These are phyloP conservation scores for Phyllotis vaccarum DNA, from an alignment of 2,797 vertebrate species.

Conservation along the genomic window DNA sequence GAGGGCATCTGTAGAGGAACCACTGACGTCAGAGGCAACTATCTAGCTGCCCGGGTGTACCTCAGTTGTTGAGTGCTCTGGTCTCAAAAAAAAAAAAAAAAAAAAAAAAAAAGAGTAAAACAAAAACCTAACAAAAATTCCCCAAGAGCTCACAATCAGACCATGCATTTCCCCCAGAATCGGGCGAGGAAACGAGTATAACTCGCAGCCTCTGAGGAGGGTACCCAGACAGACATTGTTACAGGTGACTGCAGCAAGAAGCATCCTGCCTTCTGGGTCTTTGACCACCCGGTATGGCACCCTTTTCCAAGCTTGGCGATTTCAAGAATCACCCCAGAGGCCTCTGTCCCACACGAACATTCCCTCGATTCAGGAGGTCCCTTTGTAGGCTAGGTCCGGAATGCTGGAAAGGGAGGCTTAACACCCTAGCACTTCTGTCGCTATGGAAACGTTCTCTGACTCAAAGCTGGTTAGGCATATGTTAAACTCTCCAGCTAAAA, in stretches of 20 bases:
- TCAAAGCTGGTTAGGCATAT: neutral
- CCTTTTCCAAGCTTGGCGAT: neutral
- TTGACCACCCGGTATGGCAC: neutral
- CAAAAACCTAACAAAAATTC: neutral
- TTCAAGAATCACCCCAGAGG: neutral
- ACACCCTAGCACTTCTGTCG: too few relatives aligned
- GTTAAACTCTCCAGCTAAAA: neutral
- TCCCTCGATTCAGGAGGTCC: neutral
- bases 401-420: neutral
- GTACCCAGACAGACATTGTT: neutral
- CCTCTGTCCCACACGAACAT: neutral
- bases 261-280: neutral
- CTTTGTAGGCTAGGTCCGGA: neutral
- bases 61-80: constrained; percentile 69
- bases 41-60: neutral
- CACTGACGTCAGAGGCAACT: accelerated
- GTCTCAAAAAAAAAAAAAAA: neutral
- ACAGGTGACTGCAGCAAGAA: neutral
- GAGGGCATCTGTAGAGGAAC: neutral
- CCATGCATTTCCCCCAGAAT: neutral
- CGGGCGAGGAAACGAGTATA: too few relatives aligned
- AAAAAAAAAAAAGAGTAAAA: neutral
- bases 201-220: neutral
- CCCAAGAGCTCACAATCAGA: neutral
- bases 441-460: accelerated